Percentiles rank a stretch among this genome's conserved stretches.
Conservation (phyloP, 2,888 invertebrate genomes). For the Stenurella melanura region DNA sequence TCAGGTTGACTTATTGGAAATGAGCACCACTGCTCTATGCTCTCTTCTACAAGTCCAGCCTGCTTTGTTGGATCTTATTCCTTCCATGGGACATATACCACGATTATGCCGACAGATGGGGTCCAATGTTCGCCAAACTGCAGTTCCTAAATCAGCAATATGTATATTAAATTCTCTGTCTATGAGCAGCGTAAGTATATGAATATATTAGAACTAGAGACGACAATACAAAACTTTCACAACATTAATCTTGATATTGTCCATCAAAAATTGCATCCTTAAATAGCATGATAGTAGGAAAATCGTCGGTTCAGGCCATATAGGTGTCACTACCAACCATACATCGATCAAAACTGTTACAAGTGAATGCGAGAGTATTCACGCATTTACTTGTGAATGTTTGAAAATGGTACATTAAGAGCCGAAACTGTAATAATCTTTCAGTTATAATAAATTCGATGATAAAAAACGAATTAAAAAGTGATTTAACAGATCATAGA, state of each 20-base stretch:
- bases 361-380: too few species aligned
- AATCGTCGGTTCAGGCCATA: too few species aligned
- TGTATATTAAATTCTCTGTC: conserved; percentile 92
- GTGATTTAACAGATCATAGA: too few species aligned
- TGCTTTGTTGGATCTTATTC: conserved; percentile 89
- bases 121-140: conserved; percentile 75
- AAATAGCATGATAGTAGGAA: too few species aligned
- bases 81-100: conserved; percentile 91
- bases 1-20: conserved; percentile 84
- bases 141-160: conserved; percentile 86
- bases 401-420: too few species aligned
- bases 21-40: conserved; percentile 89
- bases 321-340: too few species aligned
- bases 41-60: conserved; percentile 91
- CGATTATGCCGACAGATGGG: conserved; percentile 85
- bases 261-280: too few species aligned
- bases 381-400: too few species aligned
- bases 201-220: conserved; percentile 8
- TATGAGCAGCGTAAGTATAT: conserved; percentile 82
- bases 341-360: too few species aligned
- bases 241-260: not conserved
- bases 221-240: not conserved
- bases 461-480: too few species aligned
- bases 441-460: too few species aligned
- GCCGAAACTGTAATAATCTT: too few species aligned